These are phyloP conservation scores for Homarus gammarus DNA, from an alignment of 2,888 invertebrate genomes.

Conservation along the genomic window DNA sequence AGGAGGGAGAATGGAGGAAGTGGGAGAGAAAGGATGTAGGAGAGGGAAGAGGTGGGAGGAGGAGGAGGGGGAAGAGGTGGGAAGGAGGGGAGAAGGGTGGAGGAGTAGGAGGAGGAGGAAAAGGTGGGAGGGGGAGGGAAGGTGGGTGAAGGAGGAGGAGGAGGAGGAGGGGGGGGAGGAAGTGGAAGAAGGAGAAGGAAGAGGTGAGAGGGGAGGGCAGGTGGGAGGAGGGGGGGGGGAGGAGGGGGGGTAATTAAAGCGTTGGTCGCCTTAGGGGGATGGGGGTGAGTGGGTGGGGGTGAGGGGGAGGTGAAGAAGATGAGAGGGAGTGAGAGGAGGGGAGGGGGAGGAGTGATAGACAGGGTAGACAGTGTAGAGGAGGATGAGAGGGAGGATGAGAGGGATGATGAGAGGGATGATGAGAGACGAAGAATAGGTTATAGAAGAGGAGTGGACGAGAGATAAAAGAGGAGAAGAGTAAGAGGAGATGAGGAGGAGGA, in stretches of 20 bases:
- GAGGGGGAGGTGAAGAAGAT: no score
- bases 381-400: background rate
- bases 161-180: slow-evolving; percentile 1
- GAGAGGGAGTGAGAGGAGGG: no score
- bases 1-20: no score
- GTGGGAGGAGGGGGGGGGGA: background rate
- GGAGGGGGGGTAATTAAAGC: no score
- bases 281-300: no score
- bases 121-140: slow-evolving; percentile 3
- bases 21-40: no score
- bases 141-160: background rate
- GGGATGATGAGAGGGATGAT: background rate
- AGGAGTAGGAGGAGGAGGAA: background rate
- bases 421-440: background rate
- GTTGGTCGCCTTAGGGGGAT: no score
- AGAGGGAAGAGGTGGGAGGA: background rate
- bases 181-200: background rate
- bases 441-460: background rate
- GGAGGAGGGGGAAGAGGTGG: background rate
- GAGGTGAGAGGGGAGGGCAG: background rate
- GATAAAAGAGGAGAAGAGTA: background rate
- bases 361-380: no score
- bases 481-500: background rate
- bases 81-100: background rate
- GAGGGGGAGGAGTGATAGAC: background rate